Base-by-base conservation (phyloP, 2,888 invertebrate species). In the Orchesella flavescens region DNA sequence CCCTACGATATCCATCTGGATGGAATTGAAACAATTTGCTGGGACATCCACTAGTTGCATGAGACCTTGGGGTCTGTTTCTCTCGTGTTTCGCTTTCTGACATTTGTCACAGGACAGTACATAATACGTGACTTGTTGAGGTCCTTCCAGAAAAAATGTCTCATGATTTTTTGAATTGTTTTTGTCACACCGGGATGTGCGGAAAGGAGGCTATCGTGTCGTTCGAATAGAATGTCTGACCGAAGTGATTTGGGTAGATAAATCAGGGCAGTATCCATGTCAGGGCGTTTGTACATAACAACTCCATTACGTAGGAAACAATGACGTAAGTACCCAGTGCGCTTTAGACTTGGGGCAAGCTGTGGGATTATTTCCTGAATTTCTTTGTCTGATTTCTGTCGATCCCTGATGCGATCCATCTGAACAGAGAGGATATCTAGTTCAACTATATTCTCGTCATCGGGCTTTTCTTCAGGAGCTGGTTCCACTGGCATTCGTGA, bases 131-230 rank as follows among this genome's bases (percentile, higher is more conserved):
- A 24, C 24, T 17, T 57, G 43, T 59, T 24, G 10, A 44, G 7
- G 2, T 21, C 59, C 12, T 59, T 15, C 72, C 72, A 73, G 19
- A 34, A 73, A 43, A 21, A 73, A 0, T 59, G 1, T 0, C 17
- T 15, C 1, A 13, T 10, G 1, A 59, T 4, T 17, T 19, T 34
- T 1, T 23, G 24, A 10, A 21, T 7, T 2, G 59, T 73, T 43
- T 59, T 73, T 1, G 17, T 44, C n/a, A 61, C 44, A 5, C 72
- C 72, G 7, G 72, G 59, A 44, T 73, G 72, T 0, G 19, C 23
- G 9, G 24, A 5, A 2, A 65, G n/a, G 7, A 1, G 7, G 9
- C 19, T 43, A 10, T 73, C 44, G 15, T 73, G 72, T 0, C 21
- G 13, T 21, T 73, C 72, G 15, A 19, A 3, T 15, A 73, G 10